Evolutionary conservation across 2,888 invertebrate genomes (phyloP), one percentile per base, ranked within the genome.

Genomic region (Sarcophaga variegata): DNA sequence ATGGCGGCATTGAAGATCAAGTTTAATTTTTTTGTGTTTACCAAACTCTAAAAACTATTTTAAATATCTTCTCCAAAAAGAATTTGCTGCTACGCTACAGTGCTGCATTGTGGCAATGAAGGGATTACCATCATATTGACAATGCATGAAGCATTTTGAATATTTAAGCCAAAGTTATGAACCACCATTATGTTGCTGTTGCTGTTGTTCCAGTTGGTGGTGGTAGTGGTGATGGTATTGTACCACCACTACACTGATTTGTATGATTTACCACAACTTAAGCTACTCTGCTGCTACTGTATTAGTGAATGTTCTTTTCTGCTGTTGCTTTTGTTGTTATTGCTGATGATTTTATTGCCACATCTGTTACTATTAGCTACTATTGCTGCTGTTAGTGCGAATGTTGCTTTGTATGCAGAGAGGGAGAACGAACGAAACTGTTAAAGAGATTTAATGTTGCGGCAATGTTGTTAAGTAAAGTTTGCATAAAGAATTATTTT

Each of bases 371-470:
- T 25, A 22, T 37, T 47, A 37, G 45, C 45, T 17, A n/a, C 11
- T 74, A 67, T 14, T 70, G 10, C 37, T 37, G 17, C 27, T 77
- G 77, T 27, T 70, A 47, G 3, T 67, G 67, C 25, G 37, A 63
- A 49, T 77, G 62, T 66, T 45, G 76, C 70, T 60, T 8, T 37
- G 37, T 10, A 37, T 37, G 10, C 37, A 37, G 37, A 10, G 37
- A 37, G 6, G 8, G 2, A 37, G 37, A 37, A 37, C 37, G 6
- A 37, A 37, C 37, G 62, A 83, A 79, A 83, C 79, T 86, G 83
- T 80, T 83, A 80, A 86, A 83, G 75, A 80, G 83, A 83, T 86
- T 86, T 83, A 76, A 80, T 86, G 67, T 76, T 86, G 83, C 80
- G 86, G 79, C 79, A 71, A 80, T 76, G 77, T 66, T 86, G 72